Base-by-base conservation (phyloP, 2,888 invertebrate species). In the Horisme vitalbata region DNA sequence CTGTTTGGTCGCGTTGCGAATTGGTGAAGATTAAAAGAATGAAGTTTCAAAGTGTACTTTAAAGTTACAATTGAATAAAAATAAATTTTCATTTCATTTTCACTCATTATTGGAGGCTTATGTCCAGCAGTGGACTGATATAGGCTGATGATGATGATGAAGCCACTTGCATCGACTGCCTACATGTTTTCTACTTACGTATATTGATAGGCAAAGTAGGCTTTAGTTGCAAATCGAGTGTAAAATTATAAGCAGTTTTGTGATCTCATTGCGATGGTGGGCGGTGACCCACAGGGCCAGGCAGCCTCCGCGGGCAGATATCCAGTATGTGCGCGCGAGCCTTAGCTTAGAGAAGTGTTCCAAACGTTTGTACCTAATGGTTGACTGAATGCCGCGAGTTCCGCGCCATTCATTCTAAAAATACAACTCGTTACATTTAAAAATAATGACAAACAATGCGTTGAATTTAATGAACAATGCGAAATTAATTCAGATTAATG, bases 191-290 rank as follows among this genome's bases (percentile, higher is more conserved):
- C 52, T 57, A 38, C 52, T 48, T 55, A 57, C 51, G 45, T 52
- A 57, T 67, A 61, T 61, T 59, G 48, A 52, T 46, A 51, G 52
- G 61, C 59, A 62, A 63, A 60, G 68, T 67, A 76, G 71, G 71
- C 68, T 59, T 52, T 53, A 64, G 62, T 64, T 72, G 71, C 67
- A 69, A 64, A 71, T 65, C 66, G 68, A 78, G 84, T 83, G 81
- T 80, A 76, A 85, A 83, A 82, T 75, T 74, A 75, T 68, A 68
- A 76, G 71, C 79, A 72, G 67, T 78, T 77, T 80, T 77, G 83
- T 86, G 86, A 84, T 83, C 81, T 85, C 85, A 86, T 76, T 84
- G 83, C 75, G 68, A 55, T 31, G 63, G 85, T 83, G 75, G 83
- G 83, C 80, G 83, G 79, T 79, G 84, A 82, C 81, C 83, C 82